Conservation (phyloP, 1,140 invertebrate species). For the Physella acuta region DNA sequence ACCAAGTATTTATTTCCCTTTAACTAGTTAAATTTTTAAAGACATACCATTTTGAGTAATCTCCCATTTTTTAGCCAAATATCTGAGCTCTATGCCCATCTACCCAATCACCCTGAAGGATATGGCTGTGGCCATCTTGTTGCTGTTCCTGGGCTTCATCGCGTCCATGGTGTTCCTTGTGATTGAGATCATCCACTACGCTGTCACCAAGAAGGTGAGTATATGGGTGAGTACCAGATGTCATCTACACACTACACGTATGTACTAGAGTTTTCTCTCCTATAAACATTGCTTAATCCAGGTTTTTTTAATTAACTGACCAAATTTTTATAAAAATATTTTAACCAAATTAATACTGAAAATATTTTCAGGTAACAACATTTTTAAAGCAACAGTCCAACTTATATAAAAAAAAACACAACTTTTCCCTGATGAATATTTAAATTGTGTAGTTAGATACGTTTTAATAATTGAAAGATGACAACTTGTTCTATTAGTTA, state of each 20-base stretch:
- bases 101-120: slow-evolving; percentile 34
- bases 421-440: too few relatives aligned
- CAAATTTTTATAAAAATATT: background rate
- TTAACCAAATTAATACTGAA: background rate
- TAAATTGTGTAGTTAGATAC: too few relatives aligned
- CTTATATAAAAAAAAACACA: too few relatives aligned
- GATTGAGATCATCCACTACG: slow-evolving; percentile 35
- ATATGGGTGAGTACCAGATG: slow-evolving; percentile 16
- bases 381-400: too few relatives aligned
- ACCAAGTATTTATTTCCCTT: too few relatives aligned
- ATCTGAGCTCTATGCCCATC: slow-evolving; percentile 33
- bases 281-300: background rate
- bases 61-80: slow-evolving; percentile 22
- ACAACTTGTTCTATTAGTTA: too few relatives aligned
- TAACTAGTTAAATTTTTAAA: too few relatives aligned
- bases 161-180: slow-evolving; percentile 35
- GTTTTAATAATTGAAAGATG: too few relatives aligned
- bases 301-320: background rate
- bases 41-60: too few relatives aligned
- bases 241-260: background rate
- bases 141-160: slow-evolving; percentile 39
- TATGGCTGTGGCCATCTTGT: slow-evolving; percentile 36
- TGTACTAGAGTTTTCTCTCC: background rate
- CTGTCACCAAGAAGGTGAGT: slow-evolving; percentile 33
- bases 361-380: too few relatives aligned